phyloP scores from a whole-genome alignment of 2,797 vertebrate genomes.

The Karalla daura region DNA sequence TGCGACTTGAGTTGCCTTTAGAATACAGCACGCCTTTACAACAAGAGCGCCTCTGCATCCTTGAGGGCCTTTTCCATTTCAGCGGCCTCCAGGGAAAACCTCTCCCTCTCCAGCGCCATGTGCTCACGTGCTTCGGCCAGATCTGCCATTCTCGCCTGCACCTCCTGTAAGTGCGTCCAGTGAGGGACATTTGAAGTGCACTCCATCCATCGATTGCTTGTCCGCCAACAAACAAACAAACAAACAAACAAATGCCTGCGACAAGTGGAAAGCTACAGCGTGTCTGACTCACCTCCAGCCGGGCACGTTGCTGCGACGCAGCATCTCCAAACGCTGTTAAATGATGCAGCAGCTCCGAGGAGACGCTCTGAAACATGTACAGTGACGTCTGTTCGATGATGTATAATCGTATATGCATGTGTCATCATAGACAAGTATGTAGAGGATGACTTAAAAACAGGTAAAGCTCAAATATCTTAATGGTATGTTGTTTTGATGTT shows the following conservation, averaged over 20 bases:
- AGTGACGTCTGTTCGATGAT: neutral
- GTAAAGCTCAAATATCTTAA: neutral
- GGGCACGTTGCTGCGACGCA: slow-evolving; percentile 66
- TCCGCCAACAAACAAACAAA: too few species aligned
- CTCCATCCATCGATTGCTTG: too few species aligned
- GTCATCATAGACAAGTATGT: slow-evolving; percentile 1
- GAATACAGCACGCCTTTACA: slow-evolving; percentile 32
- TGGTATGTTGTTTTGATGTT: neutral
- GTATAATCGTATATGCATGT: too few species aligned
- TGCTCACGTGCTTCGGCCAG: slow-evolving; percentile 59
- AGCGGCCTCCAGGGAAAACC: slow-evolving; percentile 71
- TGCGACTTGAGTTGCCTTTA: neutral
- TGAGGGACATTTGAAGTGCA: neutral
- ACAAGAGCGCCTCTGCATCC: slow-evolving; percentile 76
- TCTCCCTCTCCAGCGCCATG: slow-evolving; percentile 69
- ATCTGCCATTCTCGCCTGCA: slow-evolving; percentile 69
- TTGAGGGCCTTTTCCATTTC: slow-evolving; percentile 76
- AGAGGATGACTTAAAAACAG: neutral
- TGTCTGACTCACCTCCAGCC: slow-evolving; percentile 68
- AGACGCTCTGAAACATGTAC: slow-evolving; percentile 71
- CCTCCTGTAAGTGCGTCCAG: slow-evolving; percentile 62
- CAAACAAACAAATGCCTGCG: too few species aligned
- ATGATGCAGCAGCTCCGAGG: slow-evolving; percentile 74
- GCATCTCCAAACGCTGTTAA: slow-evolving; percentile 69
- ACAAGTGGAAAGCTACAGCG: too few species aligned